A percentile compares a stretch with the other conserved stretches of the same genome.
Conservation (phyloP, 1,140 invertebrate genomes). For the Chionoecetes opilio region DNA sequence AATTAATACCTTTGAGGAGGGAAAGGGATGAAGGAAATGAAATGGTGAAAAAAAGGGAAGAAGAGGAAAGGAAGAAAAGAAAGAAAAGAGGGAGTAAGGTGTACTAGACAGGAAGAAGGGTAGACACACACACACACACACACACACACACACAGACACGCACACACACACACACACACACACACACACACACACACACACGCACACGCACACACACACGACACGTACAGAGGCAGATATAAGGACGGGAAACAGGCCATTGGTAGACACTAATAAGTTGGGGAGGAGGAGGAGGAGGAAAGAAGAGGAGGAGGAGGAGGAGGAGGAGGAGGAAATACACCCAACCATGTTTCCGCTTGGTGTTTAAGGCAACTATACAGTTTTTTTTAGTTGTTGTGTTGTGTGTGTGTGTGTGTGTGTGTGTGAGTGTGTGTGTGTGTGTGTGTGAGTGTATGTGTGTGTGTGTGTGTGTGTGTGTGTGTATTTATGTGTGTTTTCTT, state of each 20-base stretch:
- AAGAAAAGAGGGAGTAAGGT: too few species aligned
- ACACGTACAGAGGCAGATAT: background rate
- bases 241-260: background rate
- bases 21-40: too few species aligned
- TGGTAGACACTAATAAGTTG: background rate
- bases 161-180: conserved; percentile 46
- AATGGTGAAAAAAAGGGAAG: too few species aligned
- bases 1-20: too few species aligned
- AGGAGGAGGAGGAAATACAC: background rate
- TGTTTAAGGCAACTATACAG: background rate
- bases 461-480: conserved; percentile 8
- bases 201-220: conserved; percentile 52
- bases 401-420: conserved; percentile 18
- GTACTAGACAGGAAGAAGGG: background rate
- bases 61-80: too few species aligned
- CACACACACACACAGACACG: conserved; percentile 39
- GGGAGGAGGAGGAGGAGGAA: background rate
- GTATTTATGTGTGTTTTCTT: background rate
- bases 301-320: background rate
- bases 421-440: background rate
- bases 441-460: background rate
- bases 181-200: conserved; percentile 48
- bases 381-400: background rate
- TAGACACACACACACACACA: conserved; percentile 41
- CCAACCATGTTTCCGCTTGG: background rate